Conservation (phyloP, 1,140 invertebrate species). For the Drosophila kikkawai region DNA sequence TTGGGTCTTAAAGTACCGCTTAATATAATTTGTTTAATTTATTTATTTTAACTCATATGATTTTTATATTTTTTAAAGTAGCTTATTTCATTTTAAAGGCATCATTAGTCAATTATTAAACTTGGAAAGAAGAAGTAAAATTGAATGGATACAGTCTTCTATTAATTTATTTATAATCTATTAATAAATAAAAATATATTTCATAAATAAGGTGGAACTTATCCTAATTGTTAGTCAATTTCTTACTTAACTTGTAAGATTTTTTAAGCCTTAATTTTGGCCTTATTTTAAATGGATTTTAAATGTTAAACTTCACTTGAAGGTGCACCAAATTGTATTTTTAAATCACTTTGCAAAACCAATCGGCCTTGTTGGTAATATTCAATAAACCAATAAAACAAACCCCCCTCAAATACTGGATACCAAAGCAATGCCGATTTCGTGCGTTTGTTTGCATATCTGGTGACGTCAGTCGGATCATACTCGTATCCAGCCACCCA, state of each 20-base stretch:
- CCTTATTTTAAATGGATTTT: neutral
- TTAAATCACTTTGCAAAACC: neutral
- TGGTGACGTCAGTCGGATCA: slow-evolving; percentile 53
- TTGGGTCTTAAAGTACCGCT: neutral
- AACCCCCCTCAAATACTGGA: slow-evolving; percentile 9
- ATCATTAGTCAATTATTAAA: neutral
- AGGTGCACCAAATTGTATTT: neutral
- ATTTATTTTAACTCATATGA: too few species aligned
- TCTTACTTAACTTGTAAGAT: neutral
- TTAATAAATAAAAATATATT: too few species aligned
- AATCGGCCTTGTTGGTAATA: neutral
- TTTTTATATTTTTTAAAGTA: neutral
- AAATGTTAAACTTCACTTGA: neutral
- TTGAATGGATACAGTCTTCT: too few species aligned
- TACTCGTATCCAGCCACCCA: slow-evolving; percentile 6
- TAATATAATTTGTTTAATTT: neutral
- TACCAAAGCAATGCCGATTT: slow-evolving; percentile 21
- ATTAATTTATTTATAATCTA: too few species aligned
- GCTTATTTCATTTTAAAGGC: neutral
- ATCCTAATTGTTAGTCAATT: too few species aligned
- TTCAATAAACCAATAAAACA: neutral
- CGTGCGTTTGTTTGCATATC: slow-evolving; percentile 45
- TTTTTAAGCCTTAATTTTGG: too few species aligned
- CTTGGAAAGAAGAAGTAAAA: too few species aligned
- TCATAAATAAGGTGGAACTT: too few species aligned